phyloP scores from a whole-genome alignment of 2,888 invertebrate genomes.

The Acanthoscelides obtectus region DNA sequence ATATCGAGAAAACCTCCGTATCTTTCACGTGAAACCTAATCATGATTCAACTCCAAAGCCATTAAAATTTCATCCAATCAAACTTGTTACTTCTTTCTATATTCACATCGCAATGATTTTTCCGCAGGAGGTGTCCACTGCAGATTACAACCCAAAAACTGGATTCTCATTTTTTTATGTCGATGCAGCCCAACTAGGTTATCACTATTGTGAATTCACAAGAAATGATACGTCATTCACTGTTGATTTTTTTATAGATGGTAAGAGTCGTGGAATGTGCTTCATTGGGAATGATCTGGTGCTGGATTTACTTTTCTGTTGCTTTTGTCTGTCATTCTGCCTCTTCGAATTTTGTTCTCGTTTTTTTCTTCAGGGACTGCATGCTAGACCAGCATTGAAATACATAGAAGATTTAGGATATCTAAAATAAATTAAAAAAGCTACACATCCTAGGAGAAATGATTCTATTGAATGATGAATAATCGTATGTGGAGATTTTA shows the following conservation, averaged over 20 bases:
- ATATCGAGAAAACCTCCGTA: too few species aligned
- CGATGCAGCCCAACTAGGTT: not conserved
- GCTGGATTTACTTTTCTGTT: not conserved
- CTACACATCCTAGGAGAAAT: not conserved
- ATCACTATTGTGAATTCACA: not conserved
- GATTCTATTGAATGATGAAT: not conserved
- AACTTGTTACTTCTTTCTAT: not conserved
- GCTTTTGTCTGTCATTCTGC: not conserved
- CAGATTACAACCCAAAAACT: not conserved
- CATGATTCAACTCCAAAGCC: too few species aligned
- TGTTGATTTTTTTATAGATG: not conserved
- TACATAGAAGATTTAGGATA: too few species aligned
- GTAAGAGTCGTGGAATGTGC: not conserved
- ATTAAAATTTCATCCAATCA: not conserved
- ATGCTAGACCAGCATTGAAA: not conserved
- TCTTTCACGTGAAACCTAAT: too few species aligned
- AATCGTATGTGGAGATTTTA: too few species aligned
- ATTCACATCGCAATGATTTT: not conserved
- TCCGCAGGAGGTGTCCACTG: not conserved
- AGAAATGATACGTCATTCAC: not conserved
- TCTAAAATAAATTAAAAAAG: too few species aligned
- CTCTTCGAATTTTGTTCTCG: not conserved
- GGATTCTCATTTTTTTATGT: not conserved
- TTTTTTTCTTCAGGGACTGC: not conserved
- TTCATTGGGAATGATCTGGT: not conserved